These are phyloP conservation scores for Eupithecia subumbrata DNA, from an alignment of 2,888 invertebrate genomes.

Conservation along the genomic window DNA sequence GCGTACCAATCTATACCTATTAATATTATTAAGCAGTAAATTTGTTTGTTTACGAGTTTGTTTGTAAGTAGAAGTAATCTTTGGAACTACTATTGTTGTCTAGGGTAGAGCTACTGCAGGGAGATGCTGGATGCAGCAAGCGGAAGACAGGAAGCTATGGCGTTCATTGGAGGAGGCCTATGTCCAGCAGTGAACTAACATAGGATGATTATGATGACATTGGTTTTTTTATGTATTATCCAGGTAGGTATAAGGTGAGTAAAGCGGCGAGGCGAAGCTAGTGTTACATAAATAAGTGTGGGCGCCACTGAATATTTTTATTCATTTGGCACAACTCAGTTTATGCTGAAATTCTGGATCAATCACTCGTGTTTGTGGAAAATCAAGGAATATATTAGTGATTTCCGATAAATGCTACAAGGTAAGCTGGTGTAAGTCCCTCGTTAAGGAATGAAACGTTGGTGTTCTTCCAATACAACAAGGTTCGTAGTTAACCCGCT, in stretches of 20 bases:
- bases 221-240: too few relatives aligned
- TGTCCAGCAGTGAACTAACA: too few relatives aligned
- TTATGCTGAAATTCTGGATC: slow-evolving; percentile 25
- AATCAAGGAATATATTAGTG: not conserved
- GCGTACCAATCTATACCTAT: not conserved
- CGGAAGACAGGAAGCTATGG: too few relatives aligned
- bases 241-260: not conserved
- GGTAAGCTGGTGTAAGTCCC: not conserved
- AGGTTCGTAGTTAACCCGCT: too few relatives aligned
- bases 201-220: too few relatives aligned
- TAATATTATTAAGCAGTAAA: not conserved
- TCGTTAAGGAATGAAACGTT: too few relatives aligned
- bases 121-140: too few relatives aligned
- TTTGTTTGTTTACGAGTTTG: not conserved
- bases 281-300: slow-evolving; percentile 24
- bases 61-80: not conserved
- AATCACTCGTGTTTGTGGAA: slow-evolving; percentile 34
- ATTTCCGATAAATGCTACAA: not conserved
- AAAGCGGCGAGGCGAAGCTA: not conserved
- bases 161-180: too few relatives aligned
- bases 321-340: slow-evolving; percentile 37
- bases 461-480: too few relatives aligned
- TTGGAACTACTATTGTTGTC: too few relatives aligned
- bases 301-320: slow-evolving; percentile 33
- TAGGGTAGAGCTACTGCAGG: too few relatives aligned